phyloP scores from a whole-genome alignment of 2,113 vertebrate genomes.

The Thermophis baileyi region DNA sequence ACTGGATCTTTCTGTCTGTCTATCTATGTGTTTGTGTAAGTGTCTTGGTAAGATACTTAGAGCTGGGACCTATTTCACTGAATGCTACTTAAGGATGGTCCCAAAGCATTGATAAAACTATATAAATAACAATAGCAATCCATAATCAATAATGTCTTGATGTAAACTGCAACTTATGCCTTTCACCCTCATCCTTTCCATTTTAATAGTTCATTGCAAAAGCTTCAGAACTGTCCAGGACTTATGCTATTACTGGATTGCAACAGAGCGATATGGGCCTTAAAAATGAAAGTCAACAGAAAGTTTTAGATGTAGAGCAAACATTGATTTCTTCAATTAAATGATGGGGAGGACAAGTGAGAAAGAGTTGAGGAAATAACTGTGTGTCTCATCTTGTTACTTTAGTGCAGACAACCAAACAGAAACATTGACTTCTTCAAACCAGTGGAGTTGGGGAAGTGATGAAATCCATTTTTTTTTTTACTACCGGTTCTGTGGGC shows the following conservation, averaged over 20 bases:
- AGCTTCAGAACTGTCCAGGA: conserved; percentile 32
- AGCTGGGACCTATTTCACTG: neutral
- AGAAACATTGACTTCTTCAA: neutral
- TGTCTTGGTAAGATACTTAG: neutral
- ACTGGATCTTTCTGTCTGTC: too few relatives aligned
- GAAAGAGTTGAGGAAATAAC: conserved; percentile 38
- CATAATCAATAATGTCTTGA: conserved; percentile 18
- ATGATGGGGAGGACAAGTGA: conserved; percentile 10
- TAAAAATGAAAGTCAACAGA: conserved; percentile 61
- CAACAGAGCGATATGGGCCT: conserved; percentile 47
- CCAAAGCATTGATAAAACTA: neutral
- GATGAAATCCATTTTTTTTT: too few relatives aligned
- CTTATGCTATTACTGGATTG: conserved; percentile 1
- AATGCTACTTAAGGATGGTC: neutral
- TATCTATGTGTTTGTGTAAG: too few relatives aligned
- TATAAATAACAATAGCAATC: conserved; percentile 1
- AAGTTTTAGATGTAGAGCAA: conserved; percentile 58
- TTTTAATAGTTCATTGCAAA: conserved; percentile 58
- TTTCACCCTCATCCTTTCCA: conserved; percentile 53
- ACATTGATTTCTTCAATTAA: conserved; percentile 59
- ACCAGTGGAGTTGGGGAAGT: neutral
- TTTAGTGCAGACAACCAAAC: conserved; percentile 6
- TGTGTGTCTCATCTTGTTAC: neutral
- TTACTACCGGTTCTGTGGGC: too few relatives aligned
- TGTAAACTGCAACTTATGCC: conserved; percentile 50